Evolutionary conservation across 2,888 invertebrate species (phyloP), one percentile per base, ranked within the genome.

Genomic region (Nemapogon koenigi): DNA sequence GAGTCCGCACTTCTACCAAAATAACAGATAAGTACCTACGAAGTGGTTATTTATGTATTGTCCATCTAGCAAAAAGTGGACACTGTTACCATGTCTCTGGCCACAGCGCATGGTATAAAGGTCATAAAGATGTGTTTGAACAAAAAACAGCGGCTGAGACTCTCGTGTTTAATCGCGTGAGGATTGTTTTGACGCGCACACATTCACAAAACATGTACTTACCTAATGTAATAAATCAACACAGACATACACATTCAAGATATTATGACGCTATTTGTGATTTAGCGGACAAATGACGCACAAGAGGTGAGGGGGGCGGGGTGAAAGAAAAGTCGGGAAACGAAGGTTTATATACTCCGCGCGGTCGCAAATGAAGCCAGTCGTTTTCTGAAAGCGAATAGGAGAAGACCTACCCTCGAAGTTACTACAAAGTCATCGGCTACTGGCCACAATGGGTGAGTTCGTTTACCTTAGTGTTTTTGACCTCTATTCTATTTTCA

Each of bases 381-480:
- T 76, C 71, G 58, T 49, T 46, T 55, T 70, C 55, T 45, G 55
- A 60, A 64, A 55, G 65, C 65, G 26, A 70, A 68, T 67, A 65
- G 68, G 61, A 65, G 45, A 51, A 52, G 52, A 50, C 57, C 44
- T 53, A 57, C 52, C 53, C 47, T 41, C 57, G 57, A 56, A 55
- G 54, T 55, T 53, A 49, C 44, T 38, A 38, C 37, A 22, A n/a
- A 6, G 16, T 46, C 36, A 40, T 47, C 61, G 64, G 62, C 64
- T 52, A 44, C 48, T 49, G 52, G 63, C 65, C 60, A 57, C 43
- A 45, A 72, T 72, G 71, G 70, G 72, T 73, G 72, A 71, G 71
- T 73, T 70, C 48, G 72, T 72, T 50, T 37, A 52, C 44, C 56
- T 58, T 49, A 39, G 35, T 44, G 38, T 40, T 33, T 28, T 18